Percentiles rank a stretch among this genome's conserved stretches.
Evolutionary conservation across 2,113 vertebrate genomes (phyloP).

Genomic region (Coracopsis vasa): DNA sequence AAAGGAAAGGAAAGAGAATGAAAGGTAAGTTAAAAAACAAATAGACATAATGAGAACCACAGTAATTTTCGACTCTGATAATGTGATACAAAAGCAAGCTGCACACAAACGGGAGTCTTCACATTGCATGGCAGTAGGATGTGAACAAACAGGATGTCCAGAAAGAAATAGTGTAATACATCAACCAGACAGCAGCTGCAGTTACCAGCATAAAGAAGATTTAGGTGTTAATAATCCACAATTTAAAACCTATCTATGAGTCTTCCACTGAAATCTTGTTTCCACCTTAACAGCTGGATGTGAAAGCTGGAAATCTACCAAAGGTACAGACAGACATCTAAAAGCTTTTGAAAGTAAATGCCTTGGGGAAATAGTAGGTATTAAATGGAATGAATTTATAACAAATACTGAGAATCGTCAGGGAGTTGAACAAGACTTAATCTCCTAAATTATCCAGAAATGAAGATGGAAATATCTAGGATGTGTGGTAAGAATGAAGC

Average conservation of each 20-base stretch:
- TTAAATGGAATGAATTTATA: conserved; percentile 64
- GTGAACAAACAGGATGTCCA: background rate
- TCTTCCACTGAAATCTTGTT: conserved; percentile 17
- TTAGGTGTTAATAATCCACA: background rate
- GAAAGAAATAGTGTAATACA: background rate
- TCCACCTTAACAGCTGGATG: conserved; percentile 54
- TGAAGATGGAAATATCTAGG: conserved; percentile 57
- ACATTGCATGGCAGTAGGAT: background rate
- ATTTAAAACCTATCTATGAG: background rate
- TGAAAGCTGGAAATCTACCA: conserved; percentile 50
- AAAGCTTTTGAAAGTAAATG: conserved; percentile 59
- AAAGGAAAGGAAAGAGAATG: no score
- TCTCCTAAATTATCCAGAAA: conserved; percentile 66
- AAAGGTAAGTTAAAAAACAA: background rate
- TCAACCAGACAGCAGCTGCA: background rate
- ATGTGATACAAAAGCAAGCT: background rate
- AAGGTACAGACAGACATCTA: conserved; percentile 29
- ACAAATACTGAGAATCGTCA: conserved; percentile 36
- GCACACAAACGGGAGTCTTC: background rate
- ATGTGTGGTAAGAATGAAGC: conserved; percentile 49
- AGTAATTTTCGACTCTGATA: background rate
- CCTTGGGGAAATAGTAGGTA: conserved; percentile 42
- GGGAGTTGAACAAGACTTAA: conserved; percentile 58
- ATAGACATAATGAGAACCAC: background rate
- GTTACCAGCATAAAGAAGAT: background rate